Base-by-base conservation (phyloP, 2,113 vertebrate species). In the Sturnus vulgaris region DNA sequence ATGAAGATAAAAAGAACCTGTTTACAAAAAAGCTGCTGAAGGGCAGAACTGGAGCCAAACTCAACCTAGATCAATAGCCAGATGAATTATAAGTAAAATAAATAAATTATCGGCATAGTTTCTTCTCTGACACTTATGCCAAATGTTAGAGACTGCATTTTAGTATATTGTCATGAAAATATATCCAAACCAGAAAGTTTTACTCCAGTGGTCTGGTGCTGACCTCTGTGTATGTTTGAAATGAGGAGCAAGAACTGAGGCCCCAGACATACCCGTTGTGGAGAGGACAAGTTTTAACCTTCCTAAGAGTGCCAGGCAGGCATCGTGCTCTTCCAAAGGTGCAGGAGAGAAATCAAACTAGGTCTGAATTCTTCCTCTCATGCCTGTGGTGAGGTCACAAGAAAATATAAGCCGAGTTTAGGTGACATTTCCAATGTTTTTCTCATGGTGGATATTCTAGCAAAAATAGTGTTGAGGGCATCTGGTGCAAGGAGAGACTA, bases 1-100 rank as follows among this genome's bases (percentile, higher is more conserved):
- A 66, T 0, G 10, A 10, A 86, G 71, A 92, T 80, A 86, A 93
- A 82, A 87, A 88, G 82, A 84, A 86, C 7, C 25, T 79, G 80
- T 92, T 95, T 90, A 86, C 56, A 52, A 88, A 94, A 90, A 93
- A 88, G 65, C 47, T 83, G 79, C 56, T 65, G 76, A 83, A 88
- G 57, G 80, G 80, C 65, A 94, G 49, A 88, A 39, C 30, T 59
- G 57, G 37, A 93, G 82, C 88, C 85, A 90, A 94, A 92, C 68
- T 50, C 87, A 44, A 93, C 75, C 35, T 19, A 39, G 82, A 94
- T 90, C 94, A 66, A 96, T 68, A 93, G 31, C 5, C 52, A 88
- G 69, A 86, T 25, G 50, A 90, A 76, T 61, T 69, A 90, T 78
- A 68, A 61, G 85, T 63, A 76, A 80, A 95, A 91, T 8, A 81